Conservation (phyloP, 2,888 invertebrate species). For the Portevinia maculata region DNA sequence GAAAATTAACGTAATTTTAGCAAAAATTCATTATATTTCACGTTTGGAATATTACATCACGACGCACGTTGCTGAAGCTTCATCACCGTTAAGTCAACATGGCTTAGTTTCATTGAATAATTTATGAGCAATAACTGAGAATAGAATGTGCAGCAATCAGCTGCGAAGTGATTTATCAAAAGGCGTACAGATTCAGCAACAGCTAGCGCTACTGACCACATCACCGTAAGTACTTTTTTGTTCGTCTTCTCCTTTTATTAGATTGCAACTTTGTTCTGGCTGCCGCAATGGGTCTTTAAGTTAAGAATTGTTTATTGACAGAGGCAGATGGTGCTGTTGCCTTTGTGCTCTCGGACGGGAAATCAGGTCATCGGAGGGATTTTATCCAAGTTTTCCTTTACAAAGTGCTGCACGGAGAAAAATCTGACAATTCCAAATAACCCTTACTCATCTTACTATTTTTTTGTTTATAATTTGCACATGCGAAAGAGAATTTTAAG, state of each 20-base stretch:
- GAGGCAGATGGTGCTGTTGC: constrained; percentile 49
- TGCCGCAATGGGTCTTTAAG: constrained; percentile 54
- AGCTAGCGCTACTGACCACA: constrained; percentile 5
- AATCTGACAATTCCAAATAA: too few relatives aligned
- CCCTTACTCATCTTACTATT: too few relatives aligned
- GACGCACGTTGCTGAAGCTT: neutral
- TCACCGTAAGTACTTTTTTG: neutral
- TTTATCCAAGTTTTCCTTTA: constrained; percentile 20
- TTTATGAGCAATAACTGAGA: constrained; percentile 36
- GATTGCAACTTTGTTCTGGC: constrained; percentile 35
- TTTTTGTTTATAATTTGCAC: too few relatives aligned
- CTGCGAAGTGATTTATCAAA: constrained; percentile 42
- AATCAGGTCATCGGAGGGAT: constrained; percentile 52
- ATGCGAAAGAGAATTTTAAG: too few relatives aligned
- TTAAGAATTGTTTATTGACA: constrained; percentile 42
- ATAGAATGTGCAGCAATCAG: constrained; percentile 23
- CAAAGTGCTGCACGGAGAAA: neutral
- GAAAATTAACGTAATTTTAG: constrained; percentile 23
- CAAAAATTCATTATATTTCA: neutral
- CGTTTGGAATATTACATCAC: neutral
- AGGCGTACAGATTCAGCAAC: constrained; percentile 5
- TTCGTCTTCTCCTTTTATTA: constrained; percentile 8
- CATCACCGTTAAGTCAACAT: constrained; percentile 5
- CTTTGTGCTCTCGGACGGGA: constrained; percentile 30
- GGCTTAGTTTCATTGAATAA: constrained; percentile 27